phyloP scores from a whole-genome alignment of 2,888 invertebrate genomes.

The Aspidapion aeneum region DNA sequence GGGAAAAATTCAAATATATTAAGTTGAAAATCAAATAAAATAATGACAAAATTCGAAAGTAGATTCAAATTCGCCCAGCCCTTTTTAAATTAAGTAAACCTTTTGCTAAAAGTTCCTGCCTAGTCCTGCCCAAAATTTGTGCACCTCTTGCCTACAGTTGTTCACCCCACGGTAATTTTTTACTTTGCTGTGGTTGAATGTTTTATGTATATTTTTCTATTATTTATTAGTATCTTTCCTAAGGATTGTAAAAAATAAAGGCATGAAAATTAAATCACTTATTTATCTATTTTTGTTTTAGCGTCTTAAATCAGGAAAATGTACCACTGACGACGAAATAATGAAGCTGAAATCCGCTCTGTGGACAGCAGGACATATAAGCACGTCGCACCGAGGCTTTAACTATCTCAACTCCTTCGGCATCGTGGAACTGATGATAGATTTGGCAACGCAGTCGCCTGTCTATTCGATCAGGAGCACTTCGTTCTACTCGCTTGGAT shows the following conservation, averaged over 20 bases:
- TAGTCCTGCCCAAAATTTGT: background rate
- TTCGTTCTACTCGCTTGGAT: slow-evolving; percentile 82
- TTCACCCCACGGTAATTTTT: background rate
- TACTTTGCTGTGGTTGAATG: no score
- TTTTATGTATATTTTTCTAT: no score
- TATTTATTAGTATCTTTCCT: no score
- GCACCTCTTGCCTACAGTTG: background rate
- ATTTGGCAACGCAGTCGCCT: slow-evolving; percentile 73
- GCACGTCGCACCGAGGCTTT: slow-evolving; percentile 72
- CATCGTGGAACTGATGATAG: slow-evolving; percentile 52
- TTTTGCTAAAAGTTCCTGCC: no score
- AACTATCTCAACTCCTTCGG: slow-evolving; percentile 60
- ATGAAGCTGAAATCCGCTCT: slow-evolving; percentile 81
- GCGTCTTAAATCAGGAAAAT: slow-evolving; percentile 51
- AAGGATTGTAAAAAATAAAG: background rate
- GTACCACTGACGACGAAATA: slow-evolving; percentile 65
- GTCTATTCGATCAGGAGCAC: slow-evolving; percentile 89
- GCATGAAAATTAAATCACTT: background rate
- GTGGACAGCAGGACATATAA: slow-evolving; percentile 86
- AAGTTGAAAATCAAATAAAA: no score
- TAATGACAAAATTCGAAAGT: no score
- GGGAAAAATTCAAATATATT: no score
- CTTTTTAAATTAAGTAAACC: no score
- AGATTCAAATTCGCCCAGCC: no score
- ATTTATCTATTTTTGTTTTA: slow-evolving; percentile 26